These are phyloP conservation scores for Thunnus thynnus DNA, from an alignment of 2,113 vertebrate genomes.

Conservation along the genomic window DNA sequence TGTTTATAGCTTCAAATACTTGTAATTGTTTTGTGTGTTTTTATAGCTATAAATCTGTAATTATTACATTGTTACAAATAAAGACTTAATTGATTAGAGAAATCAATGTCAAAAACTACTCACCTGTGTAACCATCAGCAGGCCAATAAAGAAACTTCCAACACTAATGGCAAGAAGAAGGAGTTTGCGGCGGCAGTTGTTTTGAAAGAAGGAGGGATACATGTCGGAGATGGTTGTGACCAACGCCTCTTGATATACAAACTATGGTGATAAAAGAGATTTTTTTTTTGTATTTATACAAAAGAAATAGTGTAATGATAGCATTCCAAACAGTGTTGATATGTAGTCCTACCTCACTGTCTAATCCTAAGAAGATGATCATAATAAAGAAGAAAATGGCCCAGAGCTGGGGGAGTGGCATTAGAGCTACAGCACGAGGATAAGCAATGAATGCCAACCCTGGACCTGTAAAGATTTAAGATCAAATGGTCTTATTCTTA, in stretches of 20 bases:
- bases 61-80: background rate
- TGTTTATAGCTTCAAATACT: background rate
- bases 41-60: no score
- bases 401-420: slow-evolving; percentile 87
- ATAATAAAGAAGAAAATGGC: slow-evolving; percentile 86
- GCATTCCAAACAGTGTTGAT: background rate
- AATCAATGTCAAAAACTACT: slow-evolving; percentile 32
- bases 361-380: slow-evolving; percentile 85
- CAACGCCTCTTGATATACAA: slow-evolving; percentile 83
- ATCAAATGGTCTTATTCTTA: background rate
- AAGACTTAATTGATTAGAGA: background rate
- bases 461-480: slow-evolving; percentile 75
- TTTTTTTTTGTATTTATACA: background rate
- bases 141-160: slow-evolving; percentile 79
- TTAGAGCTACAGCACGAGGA: slow-evolving; percentile 84
- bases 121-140: slow-evolving; percentile 85
- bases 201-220: slow-evolving; percentile 82
- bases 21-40: background rate
- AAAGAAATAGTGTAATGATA: background rate
- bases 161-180: slow-evolving; percentile 81
- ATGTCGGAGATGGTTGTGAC: slow-evolving; percentile 83
- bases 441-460: slow-evolving; percentile 86
- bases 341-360: slow-evolving; percentile 80
- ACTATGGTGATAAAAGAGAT: slow-evolving; percentile 67
- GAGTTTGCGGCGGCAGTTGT: slow-evolving; percentile 76